Percentiles rank a stretch among this genome's conserved stretches.
Conservation (phyloP, 2,888 invertebrate genomes). For the Oscheius myriophilus region DNA sequence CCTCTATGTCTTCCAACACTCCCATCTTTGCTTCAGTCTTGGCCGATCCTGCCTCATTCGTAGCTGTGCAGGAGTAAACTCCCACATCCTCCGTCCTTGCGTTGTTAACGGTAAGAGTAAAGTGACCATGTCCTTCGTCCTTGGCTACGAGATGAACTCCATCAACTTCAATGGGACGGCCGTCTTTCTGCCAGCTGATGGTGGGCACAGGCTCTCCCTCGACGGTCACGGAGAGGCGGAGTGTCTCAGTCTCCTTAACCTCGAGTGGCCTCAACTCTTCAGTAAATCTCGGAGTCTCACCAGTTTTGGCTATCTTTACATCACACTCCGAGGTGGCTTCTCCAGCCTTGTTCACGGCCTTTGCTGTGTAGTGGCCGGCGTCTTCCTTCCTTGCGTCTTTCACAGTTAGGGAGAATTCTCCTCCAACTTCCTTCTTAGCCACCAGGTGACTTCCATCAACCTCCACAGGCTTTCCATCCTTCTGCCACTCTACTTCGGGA, state of each 20-base stretch:
- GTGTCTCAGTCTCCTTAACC: conserved; percentile 80
- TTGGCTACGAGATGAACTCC: conserved; percentile 73
- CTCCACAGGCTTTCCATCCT: conserved; percentile 91
- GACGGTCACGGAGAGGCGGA: conserved; percentile 43
- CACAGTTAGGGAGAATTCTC: conserved; percentile 73
- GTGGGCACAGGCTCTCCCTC: conserved; percentile 75
- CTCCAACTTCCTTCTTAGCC: conserved; percentile 80
- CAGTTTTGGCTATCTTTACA: conserved; percentile 42
- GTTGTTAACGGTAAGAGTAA: conserved; percentile 49
- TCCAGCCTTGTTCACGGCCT: conserved; percentile 92
- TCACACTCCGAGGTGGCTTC: conserved; percentile 78
- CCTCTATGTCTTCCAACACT: conserved; percentile 58
- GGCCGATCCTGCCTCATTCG: conserved; percentile 55
- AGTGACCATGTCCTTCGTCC: conserved; percentile 76
- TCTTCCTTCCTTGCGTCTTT: conserved; percentile 77
- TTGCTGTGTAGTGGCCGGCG: conserved; percentile 91
- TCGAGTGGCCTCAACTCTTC: conserved; percentile 80
- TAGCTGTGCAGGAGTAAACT: conserved; percentile 51
- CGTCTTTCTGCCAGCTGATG: conserved; percentile 92
- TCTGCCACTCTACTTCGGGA: conserved; percentile 93
- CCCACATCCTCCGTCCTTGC: conserved; percentile 52
- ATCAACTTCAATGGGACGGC: conserved; percentile 56
- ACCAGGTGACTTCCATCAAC: conserved; percentile 79
- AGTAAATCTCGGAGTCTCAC: conserved; percentile 80
- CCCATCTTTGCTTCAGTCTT: conserved; percentile 56